These are phyloP conservation scores for Clytia hemisphaerica DNA, from an alignment of 30 jellyfish, hydroid and myxozoan genomes.

Conservation along the genomic window DNA sequence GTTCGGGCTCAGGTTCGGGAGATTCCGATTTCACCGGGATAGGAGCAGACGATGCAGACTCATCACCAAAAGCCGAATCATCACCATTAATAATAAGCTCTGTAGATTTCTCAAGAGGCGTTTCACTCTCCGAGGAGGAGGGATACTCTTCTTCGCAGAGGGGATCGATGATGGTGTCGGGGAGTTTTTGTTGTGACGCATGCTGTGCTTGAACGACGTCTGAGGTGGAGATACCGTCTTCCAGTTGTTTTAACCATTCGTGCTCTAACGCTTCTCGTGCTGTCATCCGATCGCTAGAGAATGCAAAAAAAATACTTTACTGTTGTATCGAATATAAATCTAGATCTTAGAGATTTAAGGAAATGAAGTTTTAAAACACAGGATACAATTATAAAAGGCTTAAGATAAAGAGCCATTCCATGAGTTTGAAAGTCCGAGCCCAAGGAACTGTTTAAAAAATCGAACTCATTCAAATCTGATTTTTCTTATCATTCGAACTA, in stretches of 20 bases:
- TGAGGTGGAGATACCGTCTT: slow-evolving; percentile 67
- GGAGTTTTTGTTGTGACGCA: not conserved
- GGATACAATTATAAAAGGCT: no score
- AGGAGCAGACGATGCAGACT: no score
- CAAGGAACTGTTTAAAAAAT: no score
- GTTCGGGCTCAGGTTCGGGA: no score
- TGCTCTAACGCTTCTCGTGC: slow-evolving; percentile 85
- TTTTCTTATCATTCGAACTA: no score
- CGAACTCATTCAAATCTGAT: no score
- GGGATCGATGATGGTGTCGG: not conserved
- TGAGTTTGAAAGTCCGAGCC: no score
- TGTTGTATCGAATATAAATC: not conserved
- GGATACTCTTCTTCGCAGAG: slow-evolving; percentile 10
- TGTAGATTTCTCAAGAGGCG: slow-evolving; percentile 14
- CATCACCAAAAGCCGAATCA: no score
- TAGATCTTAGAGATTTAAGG: not conserved
- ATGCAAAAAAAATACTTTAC: not conserved
- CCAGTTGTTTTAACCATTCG: slow-evolving; percentile 90
- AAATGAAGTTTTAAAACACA: no score
- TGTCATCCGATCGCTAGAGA: slow-evolving; percentile 75
- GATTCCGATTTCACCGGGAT: no score
- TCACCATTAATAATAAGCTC: no score
- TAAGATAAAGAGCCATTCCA: no score
- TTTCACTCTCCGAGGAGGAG: slow-evolving; percentile 14
- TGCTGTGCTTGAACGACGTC: slow-evolving; percentile 82